Conservation (phyloP, 2,888 invertebrate species). For the Ditula angustiorana region DNA sequence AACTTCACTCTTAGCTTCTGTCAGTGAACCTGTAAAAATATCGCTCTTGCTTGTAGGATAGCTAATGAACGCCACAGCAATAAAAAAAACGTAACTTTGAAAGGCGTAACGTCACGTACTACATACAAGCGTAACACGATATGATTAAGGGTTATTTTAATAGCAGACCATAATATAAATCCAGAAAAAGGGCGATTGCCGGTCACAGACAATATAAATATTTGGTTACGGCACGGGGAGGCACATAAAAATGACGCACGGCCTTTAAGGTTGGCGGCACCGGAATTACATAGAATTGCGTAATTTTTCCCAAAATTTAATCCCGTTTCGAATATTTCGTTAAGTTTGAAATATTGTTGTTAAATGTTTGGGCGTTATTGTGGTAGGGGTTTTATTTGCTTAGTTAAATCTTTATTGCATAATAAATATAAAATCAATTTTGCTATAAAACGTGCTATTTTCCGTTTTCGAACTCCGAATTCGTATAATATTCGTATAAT, state of each 20-base stretch:
- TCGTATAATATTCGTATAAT: too few species aligned
- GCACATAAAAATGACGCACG: slow-evolving; percentile 76
- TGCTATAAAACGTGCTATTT: too few species aligned
- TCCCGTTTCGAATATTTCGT: slow-evolving; percentile 49
- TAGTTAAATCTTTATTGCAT: neutral
- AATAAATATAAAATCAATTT: too few species aligned
- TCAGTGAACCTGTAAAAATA: too few species aligned
- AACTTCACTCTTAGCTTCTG: too few species aligned
- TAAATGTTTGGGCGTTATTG: neutral
- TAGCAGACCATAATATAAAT: slow-evolving; percentile 67
- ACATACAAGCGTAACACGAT: slow-evolving; percentile 19
- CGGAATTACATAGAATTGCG: slow-evolving; percentile 57
- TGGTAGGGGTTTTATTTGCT: neutral
- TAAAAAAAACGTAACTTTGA: neutral
- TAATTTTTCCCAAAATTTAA: slow-evolving; percentile 66
- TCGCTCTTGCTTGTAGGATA: too few species aligned
- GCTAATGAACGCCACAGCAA: too few species aligned
- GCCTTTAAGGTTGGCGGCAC: slow-evolving; percentile 49
- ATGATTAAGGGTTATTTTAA: slow-evolving; percentile 53
- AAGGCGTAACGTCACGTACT: neutral
- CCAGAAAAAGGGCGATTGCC: slow-evolving; percentile 63
- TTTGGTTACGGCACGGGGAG: slow-evolving; percentile 64
- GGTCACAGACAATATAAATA: slow-evolving; percentile 75
- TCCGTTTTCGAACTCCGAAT: too few species aligned
- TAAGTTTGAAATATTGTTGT: slow-evolving; percentile 43